A percentile compares a stretch with the other conserved stretches of the same genome.
Evolutionary conservation across 2,113 vertebrate genomes (phyloP).

Genomic region (Oncorhynchus keta): DNA sequence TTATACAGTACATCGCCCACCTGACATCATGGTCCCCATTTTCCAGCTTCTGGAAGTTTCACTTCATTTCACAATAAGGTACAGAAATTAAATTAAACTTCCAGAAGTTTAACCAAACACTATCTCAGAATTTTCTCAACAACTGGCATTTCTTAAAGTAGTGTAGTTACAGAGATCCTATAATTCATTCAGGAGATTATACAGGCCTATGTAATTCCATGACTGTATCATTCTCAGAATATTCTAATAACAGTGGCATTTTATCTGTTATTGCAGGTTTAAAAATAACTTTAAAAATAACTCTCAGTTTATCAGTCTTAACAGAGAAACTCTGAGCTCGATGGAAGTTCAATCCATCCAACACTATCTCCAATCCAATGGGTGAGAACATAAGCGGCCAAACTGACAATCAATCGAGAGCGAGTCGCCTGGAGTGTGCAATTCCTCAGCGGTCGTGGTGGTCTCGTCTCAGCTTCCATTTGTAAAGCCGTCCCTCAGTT

Average conservation of each 20-base stretch:
- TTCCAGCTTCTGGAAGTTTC: too few relatives aligned
- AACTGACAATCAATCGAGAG: conserved; percentile 46
- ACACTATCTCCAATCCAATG: conserved; percentile 22
- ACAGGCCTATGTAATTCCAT: too few relatives aligned
- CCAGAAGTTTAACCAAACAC: too few relatives aligned
- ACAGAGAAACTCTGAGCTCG: neutral
- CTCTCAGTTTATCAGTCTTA: neutral
- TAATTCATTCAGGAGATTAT: too few relatives aligned
- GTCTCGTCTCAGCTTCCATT: conserved; percentile 57
- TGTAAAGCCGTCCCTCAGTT: conserved; percentile 59
- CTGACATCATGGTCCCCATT: too few relatives aligned
- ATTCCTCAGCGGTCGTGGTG: conserved; percentile 20
- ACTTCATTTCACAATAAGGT: too few relatives aligned
- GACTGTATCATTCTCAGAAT: too few relatives aligned
- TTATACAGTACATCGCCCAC: too few relatives aligned
- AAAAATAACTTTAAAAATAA: neutral
- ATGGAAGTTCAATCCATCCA: conserved; percentile 18
- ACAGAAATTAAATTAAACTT: too few relatives aligned
- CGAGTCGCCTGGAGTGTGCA: conserved; percentile 8
- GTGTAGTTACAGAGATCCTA: too few relatives aligned
- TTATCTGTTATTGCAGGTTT: neutral
- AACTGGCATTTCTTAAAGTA: too few relatives aligned
- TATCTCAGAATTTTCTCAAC: too few relatives aligned
- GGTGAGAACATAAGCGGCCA: conserved; percentile 36
- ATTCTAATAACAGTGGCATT: neutral